A percentile compares a stretch with the other conserved stretches of the same genome.
Evolutionary conservation across 2,797 vertebrate genomes (phyloP).

Genomic region (Lophotriccus pileatus): DNA sequence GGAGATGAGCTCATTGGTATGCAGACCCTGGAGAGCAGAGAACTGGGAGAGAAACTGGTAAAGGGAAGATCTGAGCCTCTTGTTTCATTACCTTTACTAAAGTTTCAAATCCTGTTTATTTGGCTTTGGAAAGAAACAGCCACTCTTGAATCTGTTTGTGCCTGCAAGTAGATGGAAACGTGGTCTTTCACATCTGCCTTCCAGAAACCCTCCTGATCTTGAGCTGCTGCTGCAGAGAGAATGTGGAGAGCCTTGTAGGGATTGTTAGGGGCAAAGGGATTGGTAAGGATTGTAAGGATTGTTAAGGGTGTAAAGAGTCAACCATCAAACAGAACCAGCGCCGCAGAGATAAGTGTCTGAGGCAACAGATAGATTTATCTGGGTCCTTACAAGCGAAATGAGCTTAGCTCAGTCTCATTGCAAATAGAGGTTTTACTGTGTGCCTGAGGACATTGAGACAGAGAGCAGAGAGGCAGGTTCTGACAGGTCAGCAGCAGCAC

Average conservation of each 20-base stretch:
- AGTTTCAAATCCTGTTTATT: not conserved
- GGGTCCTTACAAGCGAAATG: not conserved
- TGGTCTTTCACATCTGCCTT: not conserved
- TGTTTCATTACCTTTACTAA: not conserved
- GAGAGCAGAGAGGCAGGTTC: not conserved
- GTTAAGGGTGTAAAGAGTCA: not conserved
- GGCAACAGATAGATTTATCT: not conserved
- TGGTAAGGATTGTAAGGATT: not conserved
- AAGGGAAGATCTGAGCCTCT: not conserved
- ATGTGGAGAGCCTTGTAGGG: not conserved
- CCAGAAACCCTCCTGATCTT: not conserved
- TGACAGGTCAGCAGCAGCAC: not conserved
- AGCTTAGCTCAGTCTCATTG: not conserved
- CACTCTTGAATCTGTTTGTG: not conserved
- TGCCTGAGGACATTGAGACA: not conserved
- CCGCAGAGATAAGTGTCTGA: conserved; percentile 19
- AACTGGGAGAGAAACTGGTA: not conserved
- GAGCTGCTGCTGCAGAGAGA: not conserved
- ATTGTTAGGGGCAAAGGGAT: not conserved
- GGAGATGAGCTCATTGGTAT: not conserved
- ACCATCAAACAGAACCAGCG: not conserved
- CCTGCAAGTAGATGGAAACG: not conserved
- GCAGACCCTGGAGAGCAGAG: not conserved
- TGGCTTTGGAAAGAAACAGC: not conserved
- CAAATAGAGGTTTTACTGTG: not conserved